Conservation (phyloP, 2,113 vertebrate species). For the Ornithorhynchus anatinus region DNA sequence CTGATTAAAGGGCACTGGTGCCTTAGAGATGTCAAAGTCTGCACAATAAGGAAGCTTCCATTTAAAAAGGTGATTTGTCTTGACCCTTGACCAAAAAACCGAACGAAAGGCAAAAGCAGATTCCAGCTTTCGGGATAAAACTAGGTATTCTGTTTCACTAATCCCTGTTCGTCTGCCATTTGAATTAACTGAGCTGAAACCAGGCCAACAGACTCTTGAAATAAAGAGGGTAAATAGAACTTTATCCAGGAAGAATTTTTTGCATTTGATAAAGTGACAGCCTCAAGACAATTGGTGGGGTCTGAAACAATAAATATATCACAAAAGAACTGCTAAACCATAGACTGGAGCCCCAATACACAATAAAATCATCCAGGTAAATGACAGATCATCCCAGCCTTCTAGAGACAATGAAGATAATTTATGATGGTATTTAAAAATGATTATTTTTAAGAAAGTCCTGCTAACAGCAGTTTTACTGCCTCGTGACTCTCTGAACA, state of each 20-base stretch:
- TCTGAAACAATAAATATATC: slow-evolving; percentile 19
- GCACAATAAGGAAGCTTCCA: not conserved
- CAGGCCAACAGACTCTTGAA: slow-evolving; percentile 20
- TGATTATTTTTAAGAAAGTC: slow-evolving; percentile 1
- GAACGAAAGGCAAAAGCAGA: not conserved
- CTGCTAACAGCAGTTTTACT: not conserved
- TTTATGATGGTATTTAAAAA: not conserved
- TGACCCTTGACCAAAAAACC: not conserved
- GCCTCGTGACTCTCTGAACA: too few species aligned
- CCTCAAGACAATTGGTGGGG: not conserved
- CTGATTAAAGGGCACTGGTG: not conserved
- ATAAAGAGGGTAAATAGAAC: slow-evolving; percentile 21
- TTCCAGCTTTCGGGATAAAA: not conserved
- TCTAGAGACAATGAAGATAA: not conserved
- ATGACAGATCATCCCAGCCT: not conserved
- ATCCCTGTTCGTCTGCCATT: not conserved
- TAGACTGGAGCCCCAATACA: not conserved
- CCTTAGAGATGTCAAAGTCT: not conserved
- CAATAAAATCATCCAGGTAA: not conserved
- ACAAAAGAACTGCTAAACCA: not conserved
- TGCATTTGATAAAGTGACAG: slow-evolving; percentile 28
- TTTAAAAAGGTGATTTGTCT: not conserved
- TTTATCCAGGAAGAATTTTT: not conserved
- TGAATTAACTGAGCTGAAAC: slow-evolving; percentile 16
- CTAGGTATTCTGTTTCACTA: slow-evolving; percentile 29